These are phyloP conservation scores for Pararge aegeria DNA, from an alignment of 1,140 invertebrate species.

Conservation along the genomic window DNA sequence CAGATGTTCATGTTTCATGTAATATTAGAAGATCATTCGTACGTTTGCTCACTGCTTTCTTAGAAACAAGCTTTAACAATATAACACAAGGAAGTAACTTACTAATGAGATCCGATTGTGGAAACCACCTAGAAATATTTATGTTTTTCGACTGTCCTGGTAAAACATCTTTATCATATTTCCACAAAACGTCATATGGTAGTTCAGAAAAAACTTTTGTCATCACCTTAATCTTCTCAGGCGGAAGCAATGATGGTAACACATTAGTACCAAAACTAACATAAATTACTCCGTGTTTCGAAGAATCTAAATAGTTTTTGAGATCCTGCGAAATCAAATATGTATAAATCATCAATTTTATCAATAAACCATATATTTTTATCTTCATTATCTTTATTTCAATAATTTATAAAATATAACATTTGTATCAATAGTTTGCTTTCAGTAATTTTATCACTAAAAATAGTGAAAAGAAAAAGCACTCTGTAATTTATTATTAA, in stretches of 20 bases:
- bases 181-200: constrained; percentile 20
- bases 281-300: constrained; percentile 24
- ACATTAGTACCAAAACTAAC: constrained; percentile 24
- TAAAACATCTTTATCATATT: constrained; percentile 17
- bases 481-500: no score
- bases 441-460: no score
- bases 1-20: no score
- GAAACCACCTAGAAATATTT: constrained; percentile 15
- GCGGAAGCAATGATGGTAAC: constrained; percentile 9
- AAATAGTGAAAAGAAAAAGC: no score
- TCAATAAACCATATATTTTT: no score
- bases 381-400: no score
- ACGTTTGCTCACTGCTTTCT: no score
- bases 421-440: no score
- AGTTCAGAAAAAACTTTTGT: constrained; percentile 20
- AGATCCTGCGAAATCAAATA: constrained; percentile 49
- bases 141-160: constrained; percentile 16
- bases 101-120: constrained; percentile 20
- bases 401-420: no score
- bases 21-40: no score
- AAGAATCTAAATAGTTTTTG: constrained; percentile 14
- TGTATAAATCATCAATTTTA: not conserved
- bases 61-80: constrained; percentile 1
- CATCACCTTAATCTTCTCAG: constrained; percentile 15
- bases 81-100: not conserved